Base-by-base conservation (phyloP, 2,113 vertebrate species). In the Apaloderma vittatum region DNA sequence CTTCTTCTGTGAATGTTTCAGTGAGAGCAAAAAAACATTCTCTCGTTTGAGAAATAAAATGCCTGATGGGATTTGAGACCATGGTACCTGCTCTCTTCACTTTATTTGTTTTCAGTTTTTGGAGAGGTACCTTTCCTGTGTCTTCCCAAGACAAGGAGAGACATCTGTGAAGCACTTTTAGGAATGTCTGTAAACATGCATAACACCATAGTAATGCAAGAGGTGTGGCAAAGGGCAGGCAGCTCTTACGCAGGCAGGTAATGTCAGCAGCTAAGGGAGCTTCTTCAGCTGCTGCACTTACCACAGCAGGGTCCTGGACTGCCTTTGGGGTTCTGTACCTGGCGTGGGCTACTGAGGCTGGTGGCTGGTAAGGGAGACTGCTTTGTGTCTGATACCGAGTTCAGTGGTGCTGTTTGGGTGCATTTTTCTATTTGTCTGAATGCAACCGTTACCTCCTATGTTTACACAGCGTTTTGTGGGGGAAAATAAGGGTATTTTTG, bases 401-500 rank as follows among this genome's bases (percentile, higher is more conserved):
- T 17, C 49, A 54, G 6, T 2, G 24, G 18, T 22, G 29, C 26
- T 48, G 17, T 26, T 77, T 80, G 55, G 23, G 37, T 80, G 20
- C 9, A 12, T 58, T 88, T 68, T 75, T 55, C 63, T 58, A 8
- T 27, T 81, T 75, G 5, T 58, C 57, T 87, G 49, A 88, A 46
- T 16, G 3, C 59, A 77, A 18, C 16, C 1, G 0, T 62, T 92
- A 63, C 67, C 43, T 92, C 34, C 36, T 32, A 13, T 58, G 40
- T 92, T 86, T 93, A 71, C 4, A 4, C 11, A 27, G 66, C 3
- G 4, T 21, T 79, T 61, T 23, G 49, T 43, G 63, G 43, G 78
- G 32, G 55, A 19, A 91, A 84, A 83, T n/a, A 63, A 84, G 76
- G 15, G 82, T 96, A 95, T 97, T 96, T 96, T 96, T 95, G 75